These are phyloP conservation scores for Coracias cyanogaster DNA, from an alignment of 2,797 vertebrate species.

Conservation along the genomic window DNA sequence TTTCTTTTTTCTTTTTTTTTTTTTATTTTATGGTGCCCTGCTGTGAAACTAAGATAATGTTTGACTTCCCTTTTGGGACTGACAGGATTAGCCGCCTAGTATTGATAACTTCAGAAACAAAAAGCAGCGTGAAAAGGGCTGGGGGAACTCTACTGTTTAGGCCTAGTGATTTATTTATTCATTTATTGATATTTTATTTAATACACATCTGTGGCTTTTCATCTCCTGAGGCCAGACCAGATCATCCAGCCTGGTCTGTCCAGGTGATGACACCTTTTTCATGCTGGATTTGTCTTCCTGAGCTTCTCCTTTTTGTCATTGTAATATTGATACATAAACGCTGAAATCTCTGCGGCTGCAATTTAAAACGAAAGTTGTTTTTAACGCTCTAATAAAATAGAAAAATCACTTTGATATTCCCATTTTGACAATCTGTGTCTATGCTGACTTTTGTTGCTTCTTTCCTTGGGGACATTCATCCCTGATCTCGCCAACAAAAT, in stretches of 20 bases:
- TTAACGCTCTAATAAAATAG: slow-evolving; percentile 3
- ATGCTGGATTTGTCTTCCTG: neutral
- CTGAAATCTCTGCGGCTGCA: neutral
- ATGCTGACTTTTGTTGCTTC: slow-evolving; percentile 22
- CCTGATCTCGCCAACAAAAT: slow-evolving; percentile 55
- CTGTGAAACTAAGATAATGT: neutral
- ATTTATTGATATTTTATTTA: neutral
- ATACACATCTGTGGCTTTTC: neutral
- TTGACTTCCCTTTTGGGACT: neutral
- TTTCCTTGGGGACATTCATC: slow-evolving; percentile 49
- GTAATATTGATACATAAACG: neutral
- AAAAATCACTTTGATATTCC: slow-evolving; percentile 24
- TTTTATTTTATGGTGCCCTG: neutral
- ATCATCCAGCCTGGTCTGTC: neutral
- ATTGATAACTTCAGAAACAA: neutral
- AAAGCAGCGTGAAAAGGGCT: neutral
- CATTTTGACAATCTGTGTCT: slow-evolving; percentile 24
- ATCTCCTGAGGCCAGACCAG: neutral
- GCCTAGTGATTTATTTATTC: neutral
- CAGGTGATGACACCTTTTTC: neutral
- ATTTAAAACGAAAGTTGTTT: neutral
- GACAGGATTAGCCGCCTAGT: neutral
- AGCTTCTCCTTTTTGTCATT: neutral
- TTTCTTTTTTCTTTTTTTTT: neutral
- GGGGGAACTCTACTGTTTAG: neutral